Conservation (phyloP, 2,797 vertebrate species). For the Micropoecilia bifurca region DNA sequence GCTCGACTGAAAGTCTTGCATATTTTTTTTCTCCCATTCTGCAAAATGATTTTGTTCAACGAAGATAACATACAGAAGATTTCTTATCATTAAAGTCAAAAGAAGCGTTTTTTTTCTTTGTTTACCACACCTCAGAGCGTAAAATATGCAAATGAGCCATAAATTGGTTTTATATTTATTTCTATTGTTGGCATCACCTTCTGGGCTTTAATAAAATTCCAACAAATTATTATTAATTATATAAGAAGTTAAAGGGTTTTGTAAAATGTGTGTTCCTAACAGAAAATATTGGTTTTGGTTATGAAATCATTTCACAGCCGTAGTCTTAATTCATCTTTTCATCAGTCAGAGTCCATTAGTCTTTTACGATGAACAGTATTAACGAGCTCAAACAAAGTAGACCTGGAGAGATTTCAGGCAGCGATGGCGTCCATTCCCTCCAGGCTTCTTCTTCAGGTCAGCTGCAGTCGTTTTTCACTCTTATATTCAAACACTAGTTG, state of each 20-base stretch:
- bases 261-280: background rate
- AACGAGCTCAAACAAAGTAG: background rate
- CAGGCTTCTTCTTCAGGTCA: slow-evolving; percentile 1
- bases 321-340: background rate
- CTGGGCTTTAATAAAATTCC: slow-evolving; percentile 31
- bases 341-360: background rate
- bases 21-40: background rate
- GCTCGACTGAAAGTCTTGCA: background rate
- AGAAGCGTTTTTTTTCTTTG: background rate
- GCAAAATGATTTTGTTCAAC: slow-evolving; percentile 17
- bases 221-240: slow-evolving; percentile 41
- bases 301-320: background rate
- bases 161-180: slow-evolving; percentile 20
- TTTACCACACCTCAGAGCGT: background rate
- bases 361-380: background rate
- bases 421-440: background rate
- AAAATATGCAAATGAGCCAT: background rate
- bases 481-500: slow-evolving; percentile 31
- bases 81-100: background rate
- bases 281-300: background rate
- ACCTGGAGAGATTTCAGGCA: background rate
- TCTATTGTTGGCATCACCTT: slow-evolving; percentile 18
- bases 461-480: slow-evolving; percentile 17
- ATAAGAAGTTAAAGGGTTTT: background rate
- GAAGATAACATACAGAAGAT: slow-evolving; percentile 14